Percentiles rank a stretch among this genome's conserved stretches.
Evolutionary conservation across 2,113 vertebrate genomes (phyloP).

Genomic region (Illadopsis cleaveri): DNA sequence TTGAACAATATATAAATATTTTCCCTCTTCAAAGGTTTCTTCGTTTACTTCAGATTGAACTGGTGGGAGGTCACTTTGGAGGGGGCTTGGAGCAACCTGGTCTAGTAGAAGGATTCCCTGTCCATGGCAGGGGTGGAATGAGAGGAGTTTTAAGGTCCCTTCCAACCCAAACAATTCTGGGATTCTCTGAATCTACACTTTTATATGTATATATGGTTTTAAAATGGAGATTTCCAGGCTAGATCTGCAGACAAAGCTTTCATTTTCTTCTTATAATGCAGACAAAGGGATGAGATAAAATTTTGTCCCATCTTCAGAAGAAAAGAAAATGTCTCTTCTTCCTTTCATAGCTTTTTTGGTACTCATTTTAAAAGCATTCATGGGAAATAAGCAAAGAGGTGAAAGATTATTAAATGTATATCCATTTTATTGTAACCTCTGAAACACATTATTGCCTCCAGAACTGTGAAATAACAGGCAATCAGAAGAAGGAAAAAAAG

Average conservation of each 20-base stretch:
- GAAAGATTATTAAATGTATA: neutral
- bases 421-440: neutral
- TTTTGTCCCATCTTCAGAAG: neutral
- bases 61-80: neutral
- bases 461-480: neutral
- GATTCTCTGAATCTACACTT: neutral
- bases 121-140: neutral
- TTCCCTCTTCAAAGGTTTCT: neutral
- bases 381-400: neutral
- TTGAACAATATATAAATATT: neutral
- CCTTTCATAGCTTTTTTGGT: neutral
- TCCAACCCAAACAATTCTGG: neutral
- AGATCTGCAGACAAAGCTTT: neutral
- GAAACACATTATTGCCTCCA: neutral
- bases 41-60: neutral
- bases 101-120: neutral
- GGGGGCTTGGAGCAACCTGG: neutral
- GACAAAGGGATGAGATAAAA: neutral
- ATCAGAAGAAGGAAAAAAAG: rapidly evolving
- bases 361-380: neutral
- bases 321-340: neutral
- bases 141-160: neutral
- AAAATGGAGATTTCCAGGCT: neutral
- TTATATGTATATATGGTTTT: no score
- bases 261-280: neutral